Conservation (phyloP, 2,113 vertebrate genomes). For the Seriola dumerili region DNA sequence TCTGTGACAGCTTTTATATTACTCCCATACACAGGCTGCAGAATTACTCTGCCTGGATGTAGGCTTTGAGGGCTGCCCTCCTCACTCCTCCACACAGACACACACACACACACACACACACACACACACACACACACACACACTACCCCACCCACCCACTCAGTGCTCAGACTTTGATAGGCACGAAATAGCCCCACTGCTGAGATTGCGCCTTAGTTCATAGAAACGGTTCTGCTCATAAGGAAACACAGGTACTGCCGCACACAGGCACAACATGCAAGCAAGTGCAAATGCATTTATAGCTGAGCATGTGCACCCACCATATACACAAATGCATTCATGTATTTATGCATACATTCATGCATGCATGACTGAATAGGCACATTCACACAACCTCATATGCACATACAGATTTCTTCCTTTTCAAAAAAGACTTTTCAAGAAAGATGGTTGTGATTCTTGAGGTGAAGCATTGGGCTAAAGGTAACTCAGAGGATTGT, state of each 20-base stretch:
- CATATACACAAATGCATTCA: conserved; percentile 13
- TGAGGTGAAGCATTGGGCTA: too few species aligned
- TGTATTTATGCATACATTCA: conserved; percentile 17
- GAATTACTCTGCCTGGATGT: conserved; percentile 32
- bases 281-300: conserved; percentile 6
- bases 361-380: background rate
- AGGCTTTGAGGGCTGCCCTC: conserved; percentile 35
- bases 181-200: conserved; percentile 53
- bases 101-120: background rate
- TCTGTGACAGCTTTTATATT: conserved; percentile 65
- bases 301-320: background rate
- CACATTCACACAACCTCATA: background rate
- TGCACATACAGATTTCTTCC: background rate
- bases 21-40: conserved; percentile 40
- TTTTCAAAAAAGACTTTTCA: background rate
- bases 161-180: conserved; percentile 43
- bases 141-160: background rate
- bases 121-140: background rate
- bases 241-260: background rate
- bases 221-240: conserved; percentile 4
- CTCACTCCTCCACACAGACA: conserved; percentile 11
- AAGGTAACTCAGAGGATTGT: too few species aligned
- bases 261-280: conserved; percentile 19
- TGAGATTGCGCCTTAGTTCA: conserved; percentile 46
- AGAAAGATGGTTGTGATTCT: background rate